phyloP scores from a whole-genome alignment of 2,113 vertebrate species.

The Corapipo altera region DNA sequence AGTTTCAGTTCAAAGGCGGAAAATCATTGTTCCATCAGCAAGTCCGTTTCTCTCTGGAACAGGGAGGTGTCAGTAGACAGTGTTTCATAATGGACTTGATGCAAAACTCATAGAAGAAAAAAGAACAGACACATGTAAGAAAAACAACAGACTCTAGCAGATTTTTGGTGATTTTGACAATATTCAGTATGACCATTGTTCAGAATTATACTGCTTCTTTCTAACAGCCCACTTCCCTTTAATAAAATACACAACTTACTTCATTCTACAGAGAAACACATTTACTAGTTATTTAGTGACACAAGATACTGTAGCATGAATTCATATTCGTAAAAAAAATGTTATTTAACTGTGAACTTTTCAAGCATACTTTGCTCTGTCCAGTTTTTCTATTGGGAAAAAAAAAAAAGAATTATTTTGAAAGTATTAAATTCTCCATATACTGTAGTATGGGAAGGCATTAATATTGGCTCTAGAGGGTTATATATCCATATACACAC shows the following conservation, averaged over 20 bases:
- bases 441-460: not conserved
- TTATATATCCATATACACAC: not conserved
- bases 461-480: not conserved
- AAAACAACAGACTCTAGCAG: not conserved
- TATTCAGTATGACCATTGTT: not conserved
- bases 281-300: not conserved
- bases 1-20: conserved; percentile 6
- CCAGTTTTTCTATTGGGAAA: not conserved
- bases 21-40: conserved; percentile 20
- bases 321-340: not conserved
- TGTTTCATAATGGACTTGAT: not conserved
- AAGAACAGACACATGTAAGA: not conserved
- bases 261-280: not conserved
- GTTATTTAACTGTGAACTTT: not conserved
- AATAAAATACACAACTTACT: not conserved
- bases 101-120: not conserved
- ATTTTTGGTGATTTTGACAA: not conserved
- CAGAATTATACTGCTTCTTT: not conserved
- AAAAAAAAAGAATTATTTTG: not conserved
- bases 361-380: not conserved
- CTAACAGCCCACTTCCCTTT: not conserved
- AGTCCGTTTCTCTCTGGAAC: not conserved
- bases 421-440: not conserved
- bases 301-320: not conserved
- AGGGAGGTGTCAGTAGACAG: not conserved